Evolutionary conservation across 2,797 vertebrate genomes (phyloP), one percentile per base, ranked within the genome.

Genomic region (Argya squamiceps): DNA sequence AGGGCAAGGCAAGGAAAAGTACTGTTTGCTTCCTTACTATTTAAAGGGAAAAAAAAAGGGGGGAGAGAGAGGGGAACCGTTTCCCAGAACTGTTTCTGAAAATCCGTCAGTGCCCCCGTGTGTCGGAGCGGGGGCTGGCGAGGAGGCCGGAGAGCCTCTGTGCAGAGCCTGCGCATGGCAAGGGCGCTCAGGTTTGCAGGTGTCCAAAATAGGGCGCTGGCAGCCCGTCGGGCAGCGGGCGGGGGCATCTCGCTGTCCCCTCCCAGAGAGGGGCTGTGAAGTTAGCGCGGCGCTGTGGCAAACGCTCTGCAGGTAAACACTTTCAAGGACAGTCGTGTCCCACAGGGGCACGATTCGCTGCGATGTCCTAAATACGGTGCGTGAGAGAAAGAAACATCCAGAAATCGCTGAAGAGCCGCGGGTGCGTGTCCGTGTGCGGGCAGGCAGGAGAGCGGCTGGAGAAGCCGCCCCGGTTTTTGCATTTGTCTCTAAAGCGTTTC

Each of bases 81-180:
- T 70, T 64, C 37, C 41, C 6, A 29, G n/a, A 24, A 3, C 24
- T 3, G 85, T 19, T 77, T 93, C 78, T 73, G 71, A 8, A 94
- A 77, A 94, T 76, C 78, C 92, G 1, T 73, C 92, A 95, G 96
- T 94, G 95, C 96, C 96, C 93, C 95, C 93, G 30, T 95, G 96
- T 76, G 96, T 94, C 8, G 49, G 80, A 71, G 41, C 7, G 1
- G 73, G 5, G 62, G 44, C 50, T 26, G 55, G n/a, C 49, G 63
- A 5, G n/a, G 46, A 15, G 11, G 39, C 20, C 1, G 22, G 11
- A 16, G 64, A 22, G 49, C 10, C 6, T 5, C 26, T 1, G 49
- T 0, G 47, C 55, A 3, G 44, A 60, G 71, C 19, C 60, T 12
- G 80, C 21, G 34, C 70, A 23, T 0, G 76, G 55, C 7, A 1